Conservation (phyloP, 2,113 vertebrate species). For the Lepidiolamprologus cunningtoni region DNA sequence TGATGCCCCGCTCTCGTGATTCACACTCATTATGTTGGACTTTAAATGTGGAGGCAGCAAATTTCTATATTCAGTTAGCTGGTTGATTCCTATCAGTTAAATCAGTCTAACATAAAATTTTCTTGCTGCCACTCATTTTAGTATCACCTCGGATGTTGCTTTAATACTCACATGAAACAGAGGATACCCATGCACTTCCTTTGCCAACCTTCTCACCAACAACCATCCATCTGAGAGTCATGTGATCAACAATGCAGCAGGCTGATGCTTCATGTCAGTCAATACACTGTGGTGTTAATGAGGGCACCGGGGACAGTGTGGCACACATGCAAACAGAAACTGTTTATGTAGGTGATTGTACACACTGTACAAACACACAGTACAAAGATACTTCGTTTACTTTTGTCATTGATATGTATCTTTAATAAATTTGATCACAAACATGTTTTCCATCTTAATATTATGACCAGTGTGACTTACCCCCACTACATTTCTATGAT, state of each 20-base stretch:
- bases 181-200: background rate
- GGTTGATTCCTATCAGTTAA: background rate
- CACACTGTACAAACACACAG: background rate
- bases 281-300: slow-evolving; percentile 14
- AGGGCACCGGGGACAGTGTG: background rate
- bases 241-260: background rate
- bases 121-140: background rate
- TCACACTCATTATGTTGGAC: background rate
- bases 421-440: background rate
- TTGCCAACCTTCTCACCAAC: background rate
- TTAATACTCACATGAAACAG: background rate
- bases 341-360: background rate
- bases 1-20: background rate
- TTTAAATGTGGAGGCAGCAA: background rate
- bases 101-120: background rate
- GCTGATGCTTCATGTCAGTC: background rate
- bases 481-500: background rate
- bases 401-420: background rate
- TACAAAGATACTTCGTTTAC: background rate
- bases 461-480: fast-evolving
- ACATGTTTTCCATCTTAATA: background rate
- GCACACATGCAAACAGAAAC: background rate
- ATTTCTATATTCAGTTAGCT: fast-evolving
- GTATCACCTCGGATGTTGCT: fast-evolving
- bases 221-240: background rate